These are phyloP conservation scores for Thera obeliscata DNA, from an alignment of 2,888 invertebrate genomes.

Conservation along the genomic window DNA sequence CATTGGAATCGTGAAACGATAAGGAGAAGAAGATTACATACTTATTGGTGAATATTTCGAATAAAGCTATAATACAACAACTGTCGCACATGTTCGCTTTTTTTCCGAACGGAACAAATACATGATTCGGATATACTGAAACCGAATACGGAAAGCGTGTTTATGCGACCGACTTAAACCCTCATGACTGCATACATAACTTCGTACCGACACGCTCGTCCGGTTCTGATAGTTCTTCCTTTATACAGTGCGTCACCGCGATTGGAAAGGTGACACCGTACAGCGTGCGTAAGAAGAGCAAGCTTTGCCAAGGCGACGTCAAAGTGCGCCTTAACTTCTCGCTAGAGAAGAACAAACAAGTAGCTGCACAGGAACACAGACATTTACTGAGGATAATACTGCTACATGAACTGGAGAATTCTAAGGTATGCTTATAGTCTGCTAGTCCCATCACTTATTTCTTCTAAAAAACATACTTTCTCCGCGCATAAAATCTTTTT, in stretches of 20 bases:
- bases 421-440: constrained; percentile 81
- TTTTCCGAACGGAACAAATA: no score
- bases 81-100: no score
- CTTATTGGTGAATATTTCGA: not conserved
- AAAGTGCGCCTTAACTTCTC: constrained; percentile 93
- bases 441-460: no score
- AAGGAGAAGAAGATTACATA: no score
- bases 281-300: constrained; percentile 92
- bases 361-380: constrained; percentile 93
- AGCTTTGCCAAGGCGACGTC: constrained; percentile 93
- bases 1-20: no score
- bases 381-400: constrained; percentile 91
- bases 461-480: no score
- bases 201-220: not conserved
- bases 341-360: constrained; percentile 93
- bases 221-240: not conserved
- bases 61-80: no score
- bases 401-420: constrained; percentile 91
- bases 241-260: constrained; percentile 93
- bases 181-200: not conserved
- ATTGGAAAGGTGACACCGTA: constrained; percentile 97
- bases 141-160: no score
- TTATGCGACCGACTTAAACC: no score
- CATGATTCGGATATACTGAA: no score
- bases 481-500: no score